A percentile compares a stretch with the other conserved stretches of the same genome.
phyloP scores from a whole-genome alignment of 1,140 invertebrate species.

The Drosophila ogumai region DNA sequence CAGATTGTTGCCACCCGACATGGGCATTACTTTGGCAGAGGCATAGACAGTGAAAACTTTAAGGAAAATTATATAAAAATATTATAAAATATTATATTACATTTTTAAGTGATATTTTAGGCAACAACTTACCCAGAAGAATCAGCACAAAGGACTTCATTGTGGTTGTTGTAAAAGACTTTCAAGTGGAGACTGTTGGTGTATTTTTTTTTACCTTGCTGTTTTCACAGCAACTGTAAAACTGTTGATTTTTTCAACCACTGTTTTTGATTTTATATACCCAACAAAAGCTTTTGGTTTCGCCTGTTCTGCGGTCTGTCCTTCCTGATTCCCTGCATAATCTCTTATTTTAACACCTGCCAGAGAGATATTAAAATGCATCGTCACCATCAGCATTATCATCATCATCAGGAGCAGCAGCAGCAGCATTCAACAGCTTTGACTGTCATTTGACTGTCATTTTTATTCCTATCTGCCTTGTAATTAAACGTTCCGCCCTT shows the following conservation, averaged over 20 bases:
- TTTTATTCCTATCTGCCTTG: constrained; percentile 33
- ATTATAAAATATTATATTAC: neutral
- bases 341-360: constrained; percentile 75
- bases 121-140: constrained; percentile 44
- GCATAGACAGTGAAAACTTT: constrained; percentile 23
- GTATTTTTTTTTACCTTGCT: constrained; percentile 60
- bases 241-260: constrained; percentile 46
- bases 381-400: constrained; percentile 43
- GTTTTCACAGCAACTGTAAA: constrained; percentile 67
- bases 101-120: neutral
- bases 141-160: constrained; percentile 47
- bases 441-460: constrained; percentile 47
- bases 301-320: constrained; percentile 21
- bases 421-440: constrained; percentile 8
- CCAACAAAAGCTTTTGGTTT: constrained; percentile 20
- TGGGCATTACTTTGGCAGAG: constrained; percentile 55
- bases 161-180: constrained; percentile 1
- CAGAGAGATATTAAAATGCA: constrained; percentile 61
- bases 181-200: constrained; percentile 27
- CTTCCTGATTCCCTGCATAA: constrained; percentile 56
- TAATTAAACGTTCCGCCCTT: constrained; percentile 37
- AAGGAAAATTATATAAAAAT: no score
- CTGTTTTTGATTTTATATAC: constrained; percentile 54
- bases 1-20: constrained; percentile 18
- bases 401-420: constrained; percentile 37